Base-by-base conservation (phyloP, 1,140 invertebrate species). In the Aphaenogaster floridana region DNA sequence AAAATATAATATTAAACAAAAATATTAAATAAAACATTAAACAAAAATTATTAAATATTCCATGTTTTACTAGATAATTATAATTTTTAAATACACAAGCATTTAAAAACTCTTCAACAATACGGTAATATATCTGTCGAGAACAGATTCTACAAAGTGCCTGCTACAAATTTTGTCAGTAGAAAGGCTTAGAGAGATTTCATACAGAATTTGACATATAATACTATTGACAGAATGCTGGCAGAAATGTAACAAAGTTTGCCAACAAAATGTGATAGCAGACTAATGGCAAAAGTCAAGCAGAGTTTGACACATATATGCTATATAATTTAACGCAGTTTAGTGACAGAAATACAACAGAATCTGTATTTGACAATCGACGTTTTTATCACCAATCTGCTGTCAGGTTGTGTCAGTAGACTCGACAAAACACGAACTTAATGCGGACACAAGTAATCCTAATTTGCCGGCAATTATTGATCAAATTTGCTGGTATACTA, bases 1-100 rank as follows among this genome's bases (percentile, higher is more conserved):
- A 48, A 63, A 78, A 48, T 61, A 0, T 34, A 2, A 78, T 15
- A 66, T 64, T 77, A 64, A 45, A 61, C 57, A 17, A 36, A 48
- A 63, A 11, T 42, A 15, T 13, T 3, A 69, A 45, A n/a, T 21
- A 9, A 28, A 28, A 28, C 15, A 9, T 64, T 77, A 64, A 45
- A 61, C 57, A 17, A 36, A 48, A 63, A 11, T 80, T 42, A 15
- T 13, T 3, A 69, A 45, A n/a, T 21, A 9, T 17, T 34, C 6
- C n/a, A 54, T 59, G 2, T 39, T 48, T 69, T 64, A 21, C 3
- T 28, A 15, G 15, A 3, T 54, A 42, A 72, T 72, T 57, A 34
- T 28, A 42, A 28, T 54, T 54, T 39, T 5, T 80, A 39, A 39
- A 80, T 21, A 5, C 15, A 28, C 17, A 9, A 21, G 15, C 17